Conservation (phyloP, 2,113 vertebrate genomes). For the Rynchops niger region DNA sequence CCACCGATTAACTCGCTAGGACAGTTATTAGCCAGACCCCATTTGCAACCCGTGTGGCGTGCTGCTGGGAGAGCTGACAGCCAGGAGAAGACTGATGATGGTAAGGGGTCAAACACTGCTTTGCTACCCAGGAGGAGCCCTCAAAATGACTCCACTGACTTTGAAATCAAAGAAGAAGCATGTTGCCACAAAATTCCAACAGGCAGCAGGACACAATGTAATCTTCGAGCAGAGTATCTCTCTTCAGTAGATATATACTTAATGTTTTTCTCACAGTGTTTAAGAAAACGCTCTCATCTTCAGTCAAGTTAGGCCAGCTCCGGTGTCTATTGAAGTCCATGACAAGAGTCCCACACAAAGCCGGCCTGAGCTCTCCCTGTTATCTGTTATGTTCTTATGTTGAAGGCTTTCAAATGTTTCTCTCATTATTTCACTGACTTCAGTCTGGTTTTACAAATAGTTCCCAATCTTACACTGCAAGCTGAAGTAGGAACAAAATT, state of each 20-base stretch:
- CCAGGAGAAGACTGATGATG: neutral
- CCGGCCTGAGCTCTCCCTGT: neutral
- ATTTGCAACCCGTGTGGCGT: neutral
- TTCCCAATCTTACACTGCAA: neutral
- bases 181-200: neutral
- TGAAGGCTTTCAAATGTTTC: neutral
- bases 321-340: neutral
- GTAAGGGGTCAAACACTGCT: neutral
- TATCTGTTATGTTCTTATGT: neutral
- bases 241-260: neutral
- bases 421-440: neutral
- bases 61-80: conserved; percentile 42
- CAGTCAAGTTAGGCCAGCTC: neutral
- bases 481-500: neutral
- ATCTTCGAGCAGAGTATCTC: neutral
- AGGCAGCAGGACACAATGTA: neutral
- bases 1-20: conserved; percentile 22
- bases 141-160: neutral
- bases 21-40: neutral
- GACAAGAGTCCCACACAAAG: neutral
- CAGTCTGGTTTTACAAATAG: neutral
- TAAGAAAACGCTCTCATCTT: neutral
- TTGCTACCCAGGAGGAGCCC: neutral
- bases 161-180: neutral
- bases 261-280: neutral